A percentile compares a stretch with the other conserved stretches of the same genome.
Conservation (phyloP, 1,140 invertebrate species). For the Leptopilina clavipes region DNA sequence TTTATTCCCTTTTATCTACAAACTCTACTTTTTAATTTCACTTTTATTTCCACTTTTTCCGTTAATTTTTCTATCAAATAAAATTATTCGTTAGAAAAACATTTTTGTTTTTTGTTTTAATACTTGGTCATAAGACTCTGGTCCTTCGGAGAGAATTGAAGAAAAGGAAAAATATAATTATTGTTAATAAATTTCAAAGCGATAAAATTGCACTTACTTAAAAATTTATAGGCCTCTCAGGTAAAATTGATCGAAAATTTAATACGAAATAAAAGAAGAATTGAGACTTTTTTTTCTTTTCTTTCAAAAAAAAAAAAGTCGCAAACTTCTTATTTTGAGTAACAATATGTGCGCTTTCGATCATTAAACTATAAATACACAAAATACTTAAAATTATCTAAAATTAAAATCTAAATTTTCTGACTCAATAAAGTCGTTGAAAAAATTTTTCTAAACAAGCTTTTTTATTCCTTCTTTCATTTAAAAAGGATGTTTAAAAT, state of each 20-base stretch:
- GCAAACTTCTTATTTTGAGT: neutral
- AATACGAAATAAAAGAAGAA: neutral
- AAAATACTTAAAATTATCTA: neutral
- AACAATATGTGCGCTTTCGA: conserved; percentile 9
- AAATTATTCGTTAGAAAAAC: neutral
- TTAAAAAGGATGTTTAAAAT: neutral
- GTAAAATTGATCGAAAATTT: neutral
- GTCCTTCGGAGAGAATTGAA: conserved; percentile 2
- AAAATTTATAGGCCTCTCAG: neutral
- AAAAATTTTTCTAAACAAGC: neutral
- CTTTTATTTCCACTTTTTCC: no score
- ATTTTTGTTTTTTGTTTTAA: neutral
- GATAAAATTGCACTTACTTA: conserved; percentile 21
- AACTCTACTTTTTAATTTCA: neutral
- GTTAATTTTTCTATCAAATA: no score
- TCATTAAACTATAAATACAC: conserved; percentile 21
- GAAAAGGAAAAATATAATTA: neutral
- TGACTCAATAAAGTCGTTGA: neutral
- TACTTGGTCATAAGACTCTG: conserved; percentile 20
- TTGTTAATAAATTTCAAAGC: neutral
- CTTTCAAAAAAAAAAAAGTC: neutral
- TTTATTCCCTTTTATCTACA: neutral
- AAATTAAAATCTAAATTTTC: conserved; percentile 13
- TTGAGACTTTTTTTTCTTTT: neutral
- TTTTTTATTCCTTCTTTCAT: neutral